Conservation (phyloP, 2,113 vertebrate genomes). For the Athene noctua region DNA sequence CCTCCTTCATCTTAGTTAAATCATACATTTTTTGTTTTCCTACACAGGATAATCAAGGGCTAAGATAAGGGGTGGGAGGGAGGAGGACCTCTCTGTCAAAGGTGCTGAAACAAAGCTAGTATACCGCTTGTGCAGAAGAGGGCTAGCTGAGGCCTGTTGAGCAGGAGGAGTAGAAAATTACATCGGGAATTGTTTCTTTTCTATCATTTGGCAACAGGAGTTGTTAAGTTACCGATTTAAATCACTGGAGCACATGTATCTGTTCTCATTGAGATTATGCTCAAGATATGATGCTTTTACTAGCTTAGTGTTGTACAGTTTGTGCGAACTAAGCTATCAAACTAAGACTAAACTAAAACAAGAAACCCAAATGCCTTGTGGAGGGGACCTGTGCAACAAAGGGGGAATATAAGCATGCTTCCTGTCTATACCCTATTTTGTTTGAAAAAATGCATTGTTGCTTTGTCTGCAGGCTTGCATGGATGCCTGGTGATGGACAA, state of each 20-base stretch:
- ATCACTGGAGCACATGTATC: rapidly evolving
- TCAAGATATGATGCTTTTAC: neutral
- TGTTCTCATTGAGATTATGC: neutral
- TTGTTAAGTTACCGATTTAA: neutral
- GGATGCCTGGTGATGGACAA: neutral
- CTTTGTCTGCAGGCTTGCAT: neutral
- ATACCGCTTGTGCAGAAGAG: neutral
- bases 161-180: neutral
- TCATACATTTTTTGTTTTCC: neutral
- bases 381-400: neutral
- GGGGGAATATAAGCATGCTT: neutral
- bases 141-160: neutral
- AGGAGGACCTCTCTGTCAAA: neutral
- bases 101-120: neutral
- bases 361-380: neutral
- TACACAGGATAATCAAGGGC: neutral
- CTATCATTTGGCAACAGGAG: neutral
- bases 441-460: neutral
- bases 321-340: neutral
- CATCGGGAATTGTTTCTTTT: neutral
- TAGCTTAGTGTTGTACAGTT: neutral
- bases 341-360: neutral
- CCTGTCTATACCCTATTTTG: neutral
- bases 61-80: neutral
- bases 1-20: neutral